These are phyloP conservation scores for Marisa cornuarietis DNA, from an alignment of 1,140 invertebrate genomes.

Conservation along the genomic window DNA sequence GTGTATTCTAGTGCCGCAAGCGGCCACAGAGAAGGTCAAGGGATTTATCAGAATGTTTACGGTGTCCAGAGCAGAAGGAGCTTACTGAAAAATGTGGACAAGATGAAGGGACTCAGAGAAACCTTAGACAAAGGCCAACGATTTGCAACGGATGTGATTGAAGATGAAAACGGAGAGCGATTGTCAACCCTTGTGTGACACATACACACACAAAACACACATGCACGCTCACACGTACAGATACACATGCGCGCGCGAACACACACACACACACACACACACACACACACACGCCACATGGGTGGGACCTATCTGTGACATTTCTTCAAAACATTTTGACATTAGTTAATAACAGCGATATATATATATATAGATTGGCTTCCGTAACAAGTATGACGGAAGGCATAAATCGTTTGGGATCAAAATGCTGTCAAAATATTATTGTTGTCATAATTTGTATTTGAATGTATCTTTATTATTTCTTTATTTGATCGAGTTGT, in stretches of 20 bases:
- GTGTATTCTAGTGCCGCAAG: not conserved
- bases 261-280: too few species aligned
- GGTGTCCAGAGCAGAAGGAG: not conserved
- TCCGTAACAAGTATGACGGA: too few species aligned
- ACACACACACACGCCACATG: not conserved
- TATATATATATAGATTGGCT: too few species aligned
- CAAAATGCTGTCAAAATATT: too few species aligned
- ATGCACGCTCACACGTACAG: not conserved
- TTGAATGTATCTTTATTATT: too few species aligned
- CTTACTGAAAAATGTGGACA: not conserved
- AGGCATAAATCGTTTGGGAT: too few species aligned
- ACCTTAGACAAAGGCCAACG: conserved; percentile 11
- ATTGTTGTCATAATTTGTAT: too few species aligned
- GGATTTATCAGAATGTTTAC: not conserved
- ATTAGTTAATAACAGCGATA: too few species aligned
- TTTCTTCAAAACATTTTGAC: too few species aligned
- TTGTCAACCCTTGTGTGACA: conserved; percentile 16
- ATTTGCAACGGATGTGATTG: conserved; percentile 12
- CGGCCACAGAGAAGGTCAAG: too few species aligned
- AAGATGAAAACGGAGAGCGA: conserved; percentile 9
- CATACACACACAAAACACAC: not conserved
- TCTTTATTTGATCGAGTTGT: too few species aligned
- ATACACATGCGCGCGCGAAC: not conserved
- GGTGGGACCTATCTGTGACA: too few species aligned
- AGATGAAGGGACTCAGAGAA: not conserved